Base-by-base conservation (phyloP, 1,140 invertebrate genomes). In the Sesamia nonagrioides region DNA sequence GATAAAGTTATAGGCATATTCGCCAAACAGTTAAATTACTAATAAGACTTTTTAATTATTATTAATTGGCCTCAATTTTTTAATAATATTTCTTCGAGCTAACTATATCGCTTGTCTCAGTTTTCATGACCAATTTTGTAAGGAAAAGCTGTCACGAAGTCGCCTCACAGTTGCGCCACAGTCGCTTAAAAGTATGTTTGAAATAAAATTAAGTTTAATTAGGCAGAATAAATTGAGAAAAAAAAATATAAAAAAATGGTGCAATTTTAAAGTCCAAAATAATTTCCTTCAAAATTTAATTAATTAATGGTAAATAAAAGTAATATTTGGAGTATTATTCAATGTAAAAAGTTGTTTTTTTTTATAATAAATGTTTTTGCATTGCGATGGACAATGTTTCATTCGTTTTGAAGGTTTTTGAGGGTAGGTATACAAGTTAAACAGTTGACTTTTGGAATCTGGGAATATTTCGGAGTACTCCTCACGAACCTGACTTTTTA, bases 261-360 rank as follows among this genome's bases (percentile, higher is more conserved):
- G 71, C 71, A 73, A 58, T 60, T 73, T 73, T 58, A 58, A 60
- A 73, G 58, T 58, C 27, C 0, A 56, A 73, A 73, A 73, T 56
- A 73, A 58, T 35, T 7, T 35, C 56, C 37, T 58, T 73, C 52
- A 58, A 58, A 56, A 73, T 42, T 21, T 73, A 27, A 58, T 54
- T 40, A 40, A 40, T 40, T 6, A 40, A 8, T 27, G 60, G 17
- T 69, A 50, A 73, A 58, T 73, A 73, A 73, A 71, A 45, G 13
- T 58, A 73, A 42, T 73, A 58, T 73, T 58, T 45, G 37, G 40
- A 73, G 52, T 73, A 73, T 73, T 73, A 58, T 40, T 56, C n/a
- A 42, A 58, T 52, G n/a, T 17, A 42, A 73, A 58, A 73, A 35
- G 58, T 73, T 52, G 58, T 73, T 60, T 73, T 45, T 73, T 73